phyloP scores from a whole-genome alignment of 2,888 invertebrate genomes.

The Tetranychus truncatus region DNA sequence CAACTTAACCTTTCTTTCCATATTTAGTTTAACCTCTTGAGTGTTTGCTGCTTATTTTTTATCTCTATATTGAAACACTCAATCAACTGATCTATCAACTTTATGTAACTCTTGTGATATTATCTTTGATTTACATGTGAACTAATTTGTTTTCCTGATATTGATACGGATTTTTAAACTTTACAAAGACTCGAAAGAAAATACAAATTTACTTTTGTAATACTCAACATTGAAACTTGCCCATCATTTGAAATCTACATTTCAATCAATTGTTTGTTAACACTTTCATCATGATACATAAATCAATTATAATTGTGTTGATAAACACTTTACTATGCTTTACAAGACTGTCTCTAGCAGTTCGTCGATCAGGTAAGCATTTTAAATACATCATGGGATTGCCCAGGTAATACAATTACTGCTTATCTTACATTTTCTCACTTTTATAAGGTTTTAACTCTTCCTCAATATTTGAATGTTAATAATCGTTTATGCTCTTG shows the following conservation, averaged over 20 bases:
- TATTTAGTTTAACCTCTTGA: no score
- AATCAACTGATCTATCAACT: no score
- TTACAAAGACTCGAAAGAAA: background rate
- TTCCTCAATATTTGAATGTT: no score
- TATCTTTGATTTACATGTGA: background rate
- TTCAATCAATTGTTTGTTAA: background rate
- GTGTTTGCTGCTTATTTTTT: no score
- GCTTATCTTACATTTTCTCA: background rate
- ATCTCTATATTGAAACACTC: no score
- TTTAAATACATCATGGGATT: background rate
- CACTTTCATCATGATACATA: background rate
- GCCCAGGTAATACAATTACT: background rate
- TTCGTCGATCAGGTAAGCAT: background rate
- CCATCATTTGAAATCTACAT: no score
- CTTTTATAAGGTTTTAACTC: no score
- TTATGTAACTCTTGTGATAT: no score
- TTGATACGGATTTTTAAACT: background rate
- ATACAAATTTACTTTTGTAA: background rate
- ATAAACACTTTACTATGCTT: background rate
- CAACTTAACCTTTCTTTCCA: no score
- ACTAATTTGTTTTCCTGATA: background rate
- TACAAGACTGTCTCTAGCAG: background rate
- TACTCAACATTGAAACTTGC: background rate
- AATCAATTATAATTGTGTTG: background rate
- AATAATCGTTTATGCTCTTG: no score